Percentiles rank a stretch among this genome's conserved stretches.
Conservation (phyloP, 2,888 invertebrate genomes). For the Mycogona germanica region DNA sequence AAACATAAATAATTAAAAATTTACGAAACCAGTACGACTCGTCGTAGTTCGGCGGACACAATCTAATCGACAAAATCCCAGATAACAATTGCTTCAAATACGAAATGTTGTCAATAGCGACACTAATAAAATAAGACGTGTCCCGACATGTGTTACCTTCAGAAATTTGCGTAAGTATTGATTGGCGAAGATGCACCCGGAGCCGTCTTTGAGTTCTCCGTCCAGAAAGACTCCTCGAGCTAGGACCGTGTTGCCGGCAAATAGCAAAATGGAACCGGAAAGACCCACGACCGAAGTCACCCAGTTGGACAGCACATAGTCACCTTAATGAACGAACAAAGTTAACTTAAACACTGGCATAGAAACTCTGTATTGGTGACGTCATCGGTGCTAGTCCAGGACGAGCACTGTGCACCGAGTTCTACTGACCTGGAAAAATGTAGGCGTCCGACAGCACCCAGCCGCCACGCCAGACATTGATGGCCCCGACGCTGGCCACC, state of each 20-base stretch:
- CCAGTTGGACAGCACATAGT: slow-evolving; percentile 63
- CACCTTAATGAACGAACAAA: slow-evolving; percentile 40
- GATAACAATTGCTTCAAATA: too few relatives aligned
- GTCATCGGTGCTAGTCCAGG: too few relatives aligned
- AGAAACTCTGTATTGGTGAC: too few relatives aligned
- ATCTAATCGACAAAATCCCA: too few relatives aligned
- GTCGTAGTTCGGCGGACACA: too few relatives aligned
- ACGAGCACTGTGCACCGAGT: background rate
- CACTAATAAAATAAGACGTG: too few relatives aligned
- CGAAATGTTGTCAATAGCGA: too few relatives aligned
- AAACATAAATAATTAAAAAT: too few relatives aligned
- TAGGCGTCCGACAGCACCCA: slow-evolving; percentile 26
- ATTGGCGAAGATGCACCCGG: slow-evolving; percentile 50
- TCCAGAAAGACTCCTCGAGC: slow-evolving; percentile 81
- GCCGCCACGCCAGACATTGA: slow-evolving; percentile 30
- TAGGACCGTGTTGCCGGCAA: slow-evolving; percentile 74
- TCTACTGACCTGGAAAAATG: background rate
- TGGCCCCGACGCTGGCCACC: slow-evolving; percentile 29
- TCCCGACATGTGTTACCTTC: too few relatives aligned
- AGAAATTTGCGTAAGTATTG: slow-evolving; percentile 68
- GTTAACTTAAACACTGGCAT: too few relatives aligned
- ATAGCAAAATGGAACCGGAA: slow-evolving; percentile 57
- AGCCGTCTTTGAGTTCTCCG: slow-evolving; percentile 22
- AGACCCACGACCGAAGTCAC: slow-evolving; percentile 63
- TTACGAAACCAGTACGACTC: too few relatives aligned